A percentile compares a stretch with the other conserved stretches of the same genome.
Evolutionary conservation across 2,797 vertebrate genomes (phyloP).

Genomic region (Urosaurus nigricauda): DNA sequence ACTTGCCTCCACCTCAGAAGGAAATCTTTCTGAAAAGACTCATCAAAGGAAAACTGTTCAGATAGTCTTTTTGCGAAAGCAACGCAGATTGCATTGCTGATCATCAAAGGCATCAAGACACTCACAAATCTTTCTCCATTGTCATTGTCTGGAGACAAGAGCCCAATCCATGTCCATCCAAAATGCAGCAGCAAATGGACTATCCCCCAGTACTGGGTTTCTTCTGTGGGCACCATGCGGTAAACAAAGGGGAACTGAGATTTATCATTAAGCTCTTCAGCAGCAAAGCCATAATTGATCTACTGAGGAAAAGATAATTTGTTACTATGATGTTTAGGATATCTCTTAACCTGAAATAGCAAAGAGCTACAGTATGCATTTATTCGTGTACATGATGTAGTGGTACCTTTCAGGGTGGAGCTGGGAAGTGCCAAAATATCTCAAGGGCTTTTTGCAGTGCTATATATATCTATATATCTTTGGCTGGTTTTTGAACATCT

Average conservation of each 20-base stretch:
- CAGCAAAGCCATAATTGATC: not conserved
- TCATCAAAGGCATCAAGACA: too few relatives aligned
- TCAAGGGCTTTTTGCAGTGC: too few relatives aligned
- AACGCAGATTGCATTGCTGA: too few relatives aligned
- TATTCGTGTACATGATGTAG: not conserved
- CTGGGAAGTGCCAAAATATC: too few relatives aligned
- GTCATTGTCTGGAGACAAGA: not conserved
- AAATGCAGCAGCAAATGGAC: not conserved
- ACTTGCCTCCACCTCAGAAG: not conserved
- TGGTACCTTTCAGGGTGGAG: not conserved
- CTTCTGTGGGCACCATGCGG: too few relatives aligned
- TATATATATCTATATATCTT: not conserved
- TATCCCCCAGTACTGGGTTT: not conserved
- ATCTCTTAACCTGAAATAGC: not conserved
- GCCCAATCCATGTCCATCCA: not conserved
- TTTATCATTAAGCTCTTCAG: not conserved
- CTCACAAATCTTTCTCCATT: too few relatives aligned
- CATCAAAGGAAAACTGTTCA: fast-evolving
- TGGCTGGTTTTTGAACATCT: too few relatives aligned
- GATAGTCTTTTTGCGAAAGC: not conserved
- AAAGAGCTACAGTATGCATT: not conserved
- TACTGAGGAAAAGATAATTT: not conserved
- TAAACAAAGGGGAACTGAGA: not conserved
- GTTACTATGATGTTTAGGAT: not conserved
- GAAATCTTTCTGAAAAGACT: not conserved